Evolutionary conservation across 2,797 vertebrate species (phyloP).

Genomic region (Novumbra hubbsi): DNA sequence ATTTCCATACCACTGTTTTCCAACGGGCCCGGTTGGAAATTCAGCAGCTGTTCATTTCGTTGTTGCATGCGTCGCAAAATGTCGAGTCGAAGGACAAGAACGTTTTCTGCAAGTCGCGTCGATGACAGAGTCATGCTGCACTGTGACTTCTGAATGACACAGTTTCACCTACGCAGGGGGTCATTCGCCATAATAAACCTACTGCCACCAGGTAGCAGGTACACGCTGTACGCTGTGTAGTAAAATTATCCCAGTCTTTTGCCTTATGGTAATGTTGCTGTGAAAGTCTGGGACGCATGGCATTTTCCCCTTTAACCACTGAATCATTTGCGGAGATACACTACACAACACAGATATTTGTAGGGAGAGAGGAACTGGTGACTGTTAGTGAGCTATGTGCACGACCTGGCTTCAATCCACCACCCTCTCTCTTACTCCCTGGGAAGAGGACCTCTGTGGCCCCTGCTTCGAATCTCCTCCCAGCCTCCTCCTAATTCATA

Average conservation of each 20-base stretch:
- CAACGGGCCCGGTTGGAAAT: slow-evolving; percentile 63
- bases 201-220: slow-evolving; percentile 29
- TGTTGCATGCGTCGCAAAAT: slow-evolving; percentile 74
- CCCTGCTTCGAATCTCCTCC: slow-evolving; percentile 50
- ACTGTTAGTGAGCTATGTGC: slow-evolving; percentile 65
- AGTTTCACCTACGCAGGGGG: slow-evolving; percentile 57
- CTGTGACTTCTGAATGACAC: slow-evolving; percentile 51
- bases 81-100: slow-evolving; percentile 74
- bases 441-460: slow-evolving; percentile 65
- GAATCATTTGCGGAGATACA: not conserved
- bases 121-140: slow-evolving; percentile 68
- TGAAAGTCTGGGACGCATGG: not conserved
- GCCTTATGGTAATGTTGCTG: slow-evolving; percentile 47
- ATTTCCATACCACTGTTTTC: slow-evolving; percentile 79
- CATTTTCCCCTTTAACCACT: not conserved
- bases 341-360: slow-evolving; percentile 61
- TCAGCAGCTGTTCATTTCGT: slow-evolving; percentile 65
- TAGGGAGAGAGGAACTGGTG: slow-evolving; percentile 53
- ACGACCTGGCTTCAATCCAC: slow-evolving; percentile 56
- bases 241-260: slow-evolving; percentile 70
- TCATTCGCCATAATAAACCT: slow-evolving; percentile 52
- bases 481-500: slow-evolving; percentile 65
- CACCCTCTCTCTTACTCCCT: slow-evolving; percentile 30
- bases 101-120: slow-evolving; percentile 62
- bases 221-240: slow-evolving; percentile 36